Evolutionary conservation across 2,888 invertebrate genomes (phyloP).

Genomic region (Carcina quercana): DNA sequence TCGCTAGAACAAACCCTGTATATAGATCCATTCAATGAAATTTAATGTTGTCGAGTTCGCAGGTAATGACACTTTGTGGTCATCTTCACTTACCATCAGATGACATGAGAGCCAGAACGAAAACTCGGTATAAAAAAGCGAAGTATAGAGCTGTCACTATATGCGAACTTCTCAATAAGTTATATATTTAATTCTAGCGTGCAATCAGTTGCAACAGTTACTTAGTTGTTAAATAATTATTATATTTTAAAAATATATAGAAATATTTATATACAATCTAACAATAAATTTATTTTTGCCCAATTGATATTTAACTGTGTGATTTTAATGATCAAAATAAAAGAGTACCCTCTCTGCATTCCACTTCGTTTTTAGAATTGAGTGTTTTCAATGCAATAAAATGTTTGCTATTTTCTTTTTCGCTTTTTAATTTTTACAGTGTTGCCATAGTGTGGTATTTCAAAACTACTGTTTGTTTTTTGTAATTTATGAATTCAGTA

Average conservation of each 20-base stretch:
- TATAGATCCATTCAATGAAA: no score
- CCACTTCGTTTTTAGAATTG: slow-evolving; percentile 27
- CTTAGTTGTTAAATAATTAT: slow-evolving; percentile 19
- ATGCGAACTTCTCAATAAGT: no score
- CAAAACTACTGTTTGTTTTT: not conserved
- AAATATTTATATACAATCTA: slow-evolving; percentile 48
- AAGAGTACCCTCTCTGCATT: slow-evolving; percentile 57
- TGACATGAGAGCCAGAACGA: no score
- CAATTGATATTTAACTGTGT: slow-evolving; percentile 33
- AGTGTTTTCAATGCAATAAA: slow-evolving; percentile 8
- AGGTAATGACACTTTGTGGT: no score
- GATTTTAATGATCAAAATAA: slow-evolving; percentile 33
- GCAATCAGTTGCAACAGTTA: slow-evolving; percentile 7
- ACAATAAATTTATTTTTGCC: slow-evolving; percentile 41
- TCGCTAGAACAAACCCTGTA: not conserved
- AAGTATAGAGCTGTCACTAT: no score
- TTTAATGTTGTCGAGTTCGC: no score
- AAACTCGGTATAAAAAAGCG: no score
- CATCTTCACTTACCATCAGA: no score
- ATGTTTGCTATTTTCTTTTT: slow-evolving; percentile 11
- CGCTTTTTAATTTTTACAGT: not conserved
- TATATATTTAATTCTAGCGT: not conserved
- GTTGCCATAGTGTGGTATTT: slow-evolving; percentile 10
- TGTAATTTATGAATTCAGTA: slow-evolving; percentile 7
- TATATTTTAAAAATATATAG: slow-evolving; percentile 29